Conservation (phyloP, 2,113 vertebrate species). For the Neopipo cinnamomea region DNA sequence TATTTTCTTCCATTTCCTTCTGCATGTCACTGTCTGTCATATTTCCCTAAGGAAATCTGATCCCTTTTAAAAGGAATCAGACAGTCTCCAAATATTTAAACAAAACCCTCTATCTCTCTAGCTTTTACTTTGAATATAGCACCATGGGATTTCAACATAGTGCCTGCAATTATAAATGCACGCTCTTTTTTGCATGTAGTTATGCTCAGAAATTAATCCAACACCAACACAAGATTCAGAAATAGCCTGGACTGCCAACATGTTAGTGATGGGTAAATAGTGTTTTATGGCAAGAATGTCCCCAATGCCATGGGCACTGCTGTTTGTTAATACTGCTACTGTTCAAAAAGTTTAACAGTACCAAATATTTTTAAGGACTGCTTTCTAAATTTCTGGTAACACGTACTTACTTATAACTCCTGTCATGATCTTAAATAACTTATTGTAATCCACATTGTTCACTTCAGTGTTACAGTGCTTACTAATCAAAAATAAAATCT, state of each 20-base stretch:
- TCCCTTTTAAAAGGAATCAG: conserved; percentile 37
- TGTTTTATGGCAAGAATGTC: background rate
- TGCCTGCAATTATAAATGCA: background rate
- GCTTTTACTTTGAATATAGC: conserved; percentile 17
- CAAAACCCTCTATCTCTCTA: conserved; percentile 5
- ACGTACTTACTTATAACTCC: background rate
- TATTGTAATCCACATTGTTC: background rate
- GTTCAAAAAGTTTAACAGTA: conserved; percentile 28
- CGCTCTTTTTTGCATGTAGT: background rate
- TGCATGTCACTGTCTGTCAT: conserved; percentile 27
- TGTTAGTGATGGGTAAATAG: background rate
- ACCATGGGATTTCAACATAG: conserved; percentile 12
- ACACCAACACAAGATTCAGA: background rate
- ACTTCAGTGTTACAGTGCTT: background rate
- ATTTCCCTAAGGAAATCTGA: conserved; percentile 41
- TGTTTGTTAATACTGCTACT: background rate
- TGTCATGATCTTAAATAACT: background rate
- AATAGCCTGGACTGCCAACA: background rate
- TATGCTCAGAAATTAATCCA: conserved; percentile 3
- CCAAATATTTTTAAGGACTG: background rate
- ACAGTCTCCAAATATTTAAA: conserved; percentile 39
- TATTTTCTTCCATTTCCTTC: conserved; percentile 39
- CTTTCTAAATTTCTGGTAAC: background rate
- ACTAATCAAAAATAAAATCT: conserved; percentile 9
- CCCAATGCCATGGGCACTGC: background rate